Evolutionary conservation across 2,113 vertebrate genomes (phyloP).

Genomic region (Papio anubis): DNA sequence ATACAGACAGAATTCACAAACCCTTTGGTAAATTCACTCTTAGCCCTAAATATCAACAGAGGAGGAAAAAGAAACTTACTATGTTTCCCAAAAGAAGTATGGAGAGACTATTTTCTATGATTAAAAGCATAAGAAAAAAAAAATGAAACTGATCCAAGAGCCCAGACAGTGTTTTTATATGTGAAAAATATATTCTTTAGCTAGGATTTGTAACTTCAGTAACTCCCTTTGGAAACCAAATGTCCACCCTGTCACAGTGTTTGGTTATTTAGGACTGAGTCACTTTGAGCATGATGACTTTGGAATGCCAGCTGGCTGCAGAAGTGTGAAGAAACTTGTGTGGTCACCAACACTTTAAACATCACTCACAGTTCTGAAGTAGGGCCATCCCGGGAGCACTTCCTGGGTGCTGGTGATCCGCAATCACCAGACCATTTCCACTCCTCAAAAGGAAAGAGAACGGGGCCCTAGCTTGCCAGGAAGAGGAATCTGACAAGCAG

Average conservation of each 20-base stretch:
- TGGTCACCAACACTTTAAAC: neutral
- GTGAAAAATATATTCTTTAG: neutral
- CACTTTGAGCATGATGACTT: neutral
- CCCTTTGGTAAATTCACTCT: neutral
- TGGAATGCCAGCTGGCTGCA: conserved; percentile 9
- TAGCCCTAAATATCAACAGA: neutral
- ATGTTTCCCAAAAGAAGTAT: conserved; percentile 18
- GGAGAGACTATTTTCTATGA: conserved; percentile 24
- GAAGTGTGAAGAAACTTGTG: neutral
- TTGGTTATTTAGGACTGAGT: conserved; percentile 53
- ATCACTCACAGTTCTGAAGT: neutral
- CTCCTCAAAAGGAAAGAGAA: conserved; percentile 25
- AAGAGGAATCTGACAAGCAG: neutral
- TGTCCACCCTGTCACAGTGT: neutral
- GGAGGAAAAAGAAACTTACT: neutral
- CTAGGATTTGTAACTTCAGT: conserved; percentile 1
- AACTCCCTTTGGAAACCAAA: conserved; percentile 37
- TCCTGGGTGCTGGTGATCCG: neutral
- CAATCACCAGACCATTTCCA: neutral
- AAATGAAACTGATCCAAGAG: conserved; percentile 27
- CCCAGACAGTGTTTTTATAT: conserved; percentile 38
- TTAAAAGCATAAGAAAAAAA: conserved; percentile 47
- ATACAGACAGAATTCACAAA: neutral
- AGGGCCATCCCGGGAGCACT: neutral
- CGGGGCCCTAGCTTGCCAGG: neutral